Evolutionary conservation across 2,888 invertebrate genomes (phyloP).

Genomic region (Drosophila neonasuta): DNA sequence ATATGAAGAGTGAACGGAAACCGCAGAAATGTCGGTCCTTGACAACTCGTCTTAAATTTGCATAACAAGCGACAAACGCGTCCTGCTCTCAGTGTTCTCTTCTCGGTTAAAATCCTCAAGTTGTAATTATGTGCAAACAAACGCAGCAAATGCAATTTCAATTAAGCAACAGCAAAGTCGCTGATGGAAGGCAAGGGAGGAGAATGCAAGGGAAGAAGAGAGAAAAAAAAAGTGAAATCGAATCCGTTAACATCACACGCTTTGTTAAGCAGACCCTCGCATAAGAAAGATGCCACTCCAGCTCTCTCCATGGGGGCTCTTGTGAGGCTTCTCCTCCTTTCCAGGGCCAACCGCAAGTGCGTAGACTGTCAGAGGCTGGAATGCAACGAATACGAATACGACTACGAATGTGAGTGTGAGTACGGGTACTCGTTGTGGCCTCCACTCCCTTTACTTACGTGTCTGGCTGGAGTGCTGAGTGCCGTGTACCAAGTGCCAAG

Average conservation of each 20-base stretch:
- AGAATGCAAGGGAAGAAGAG: neutral
- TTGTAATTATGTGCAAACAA: slow-evolving; percentile 73
- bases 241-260: slow-evolving; percentile 67
- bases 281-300: slow-evolving; percentile 39
- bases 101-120: slow-evolving; percentile 35
- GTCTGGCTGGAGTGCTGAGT: slow-evolving; percentile 50
- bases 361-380: slow-evolving; percentile 49
- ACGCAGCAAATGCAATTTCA: slow-evolving; percentile 71
- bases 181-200: neutral
- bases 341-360: slow-evolving; percentile 57
- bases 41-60: slow-evolving; percentile 44
- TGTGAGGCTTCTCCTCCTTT: slow-evolving; percentile 58
- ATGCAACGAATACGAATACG: slow-evolving; percentile 19
- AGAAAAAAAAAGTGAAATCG: slow-evolving; percentile 67
- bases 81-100: slow-evolving; percentile 22
- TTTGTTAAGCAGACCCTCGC: slow-evolving; percentile 49
- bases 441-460: neutral
- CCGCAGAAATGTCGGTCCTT: slow-evolving; percentile 38
- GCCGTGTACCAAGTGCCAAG: slow-evolving; percentile 52
- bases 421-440: slow-evolving; percentile 10
- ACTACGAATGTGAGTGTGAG: slow-evolving; percentile 33
- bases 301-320: slow-evolving; percentile 21
- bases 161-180: slow-evolving; percentile 53
- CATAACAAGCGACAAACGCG: slow-evolving; percentile 52
- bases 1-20: slow-evolving; percentile 22